These are phyloP conservation scores for Trachurus trachurus DNA, from an alignment of 2,797 vertebrate species.

Conservation along the genomic window DNA sequence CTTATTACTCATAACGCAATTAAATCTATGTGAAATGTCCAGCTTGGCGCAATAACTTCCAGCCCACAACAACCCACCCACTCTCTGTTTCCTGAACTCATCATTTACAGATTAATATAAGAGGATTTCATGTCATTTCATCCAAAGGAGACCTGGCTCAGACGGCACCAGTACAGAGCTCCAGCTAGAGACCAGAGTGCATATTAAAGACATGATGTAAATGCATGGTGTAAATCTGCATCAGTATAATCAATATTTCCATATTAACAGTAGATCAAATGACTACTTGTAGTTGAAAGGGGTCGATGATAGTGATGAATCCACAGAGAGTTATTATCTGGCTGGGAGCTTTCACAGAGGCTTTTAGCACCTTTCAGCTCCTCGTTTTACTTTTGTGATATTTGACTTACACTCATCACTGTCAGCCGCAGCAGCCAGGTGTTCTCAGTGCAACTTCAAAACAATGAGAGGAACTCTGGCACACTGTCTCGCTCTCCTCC, in stretches of 20 bases:
- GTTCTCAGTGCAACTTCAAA: slow-evolving; percentile 12
- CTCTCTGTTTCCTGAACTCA: neutral
- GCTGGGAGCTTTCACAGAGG: too few relatives aligned
- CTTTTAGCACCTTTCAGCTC: neutral
- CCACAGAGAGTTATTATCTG: neutral
- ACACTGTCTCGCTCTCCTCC: neutral
- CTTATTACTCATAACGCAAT: neutral
- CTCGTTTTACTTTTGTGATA: neutral
- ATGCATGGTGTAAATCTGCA: neutral
- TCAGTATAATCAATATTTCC: slow-evolving; percentile 12
- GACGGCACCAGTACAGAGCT: neutral
- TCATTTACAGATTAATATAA: neutral
- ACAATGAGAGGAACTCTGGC: neutral
- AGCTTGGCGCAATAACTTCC: neutral
- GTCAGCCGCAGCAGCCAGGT: slow-evolving; percentile 3
- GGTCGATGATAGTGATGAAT: slow-evolving; percentile 5
- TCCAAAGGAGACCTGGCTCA: neutral
- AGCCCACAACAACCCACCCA: neutral
- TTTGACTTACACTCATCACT: neutral
- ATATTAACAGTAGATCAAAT: neutral
- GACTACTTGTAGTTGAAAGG: neutral
- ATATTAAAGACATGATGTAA: neutral
- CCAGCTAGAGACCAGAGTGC: neutral
- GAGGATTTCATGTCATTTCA: neutral
- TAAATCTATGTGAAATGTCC: neutral